These are phyloP conservation scores for Rhagonycha lutea DNA, from an alignment of 2,888 invertebrate genomes.

Conservation along the genomic window DNA sequence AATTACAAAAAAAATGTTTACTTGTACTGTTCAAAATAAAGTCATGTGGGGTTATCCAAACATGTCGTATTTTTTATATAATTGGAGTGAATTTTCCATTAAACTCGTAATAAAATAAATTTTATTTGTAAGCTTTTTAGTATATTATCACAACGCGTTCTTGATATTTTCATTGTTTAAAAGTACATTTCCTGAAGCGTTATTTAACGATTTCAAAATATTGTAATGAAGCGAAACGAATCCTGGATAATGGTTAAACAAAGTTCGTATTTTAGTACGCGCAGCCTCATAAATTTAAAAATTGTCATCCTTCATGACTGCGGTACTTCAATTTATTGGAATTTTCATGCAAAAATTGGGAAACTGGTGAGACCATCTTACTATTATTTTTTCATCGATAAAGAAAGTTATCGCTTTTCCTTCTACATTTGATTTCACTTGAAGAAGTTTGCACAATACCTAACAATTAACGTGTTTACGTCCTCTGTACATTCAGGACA, in stretches of 20 bases:
- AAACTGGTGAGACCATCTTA: neutral
- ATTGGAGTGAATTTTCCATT: neutral
- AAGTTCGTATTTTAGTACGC: neutral
- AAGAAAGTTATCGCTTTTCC: neutral
- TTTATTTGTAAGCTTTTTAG: neutral
- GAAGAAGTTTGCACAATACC: neutral
- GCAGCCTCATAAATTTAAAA: neutral
- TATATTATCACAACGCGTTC: neutral
- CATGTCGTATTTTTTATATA: neutral
- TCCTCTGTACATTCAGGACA: neutral
- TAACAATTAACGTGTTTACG: neutral
- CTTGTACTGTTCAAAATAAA: too few species aligned
- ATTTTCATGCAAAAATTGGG: neutral
- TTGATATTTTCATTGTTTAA: neutral
- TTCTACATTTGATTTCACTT: neutral
- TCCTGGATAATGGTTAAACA: neutral
- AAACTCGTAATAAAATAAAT: too few species aligned
- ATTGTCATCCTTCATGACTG: neutral
- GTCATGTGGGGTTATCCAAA: too few species aligned
- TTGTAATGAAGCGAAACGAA: neutral
- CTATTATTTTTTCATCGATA: too few species aligned
- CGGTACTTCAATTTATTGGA: neutral
- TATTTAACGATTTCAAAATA: neutral
- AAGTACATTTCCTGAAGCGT: neutral
- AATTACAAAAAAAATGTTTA: too few species aligned